Conservation (phyloP, 2,113 vertebrate genomes). For the Stegostoma tigrinum region DNA sequence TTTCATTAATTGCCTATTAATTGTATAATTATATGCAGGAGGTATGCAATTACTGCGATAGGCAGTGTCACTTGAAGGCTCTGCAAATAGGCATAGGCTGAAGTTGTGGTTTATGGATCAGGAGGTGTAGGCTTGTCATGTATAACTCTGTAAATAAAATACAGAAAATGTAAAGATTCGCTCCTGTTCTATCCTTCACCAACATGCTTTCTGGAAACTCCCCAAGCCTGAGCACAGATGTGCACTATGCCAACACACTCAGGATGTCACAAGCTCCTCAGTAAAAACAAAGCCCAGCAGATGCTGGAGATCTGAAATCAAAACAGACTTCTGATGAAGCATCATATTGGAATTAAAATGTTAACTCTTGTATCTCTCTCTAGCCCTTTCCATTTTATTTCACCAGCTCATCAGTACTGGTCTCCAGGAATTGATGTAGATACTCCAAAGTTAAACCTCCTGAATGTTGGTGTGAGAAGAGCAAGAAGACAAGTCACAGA, state of each 20-base stretch:
- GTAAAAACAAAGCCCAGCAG: background rate
- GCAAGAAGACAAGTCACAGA: background rate
- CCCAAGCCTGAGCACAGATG: background rate
- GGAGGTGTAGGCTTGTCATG: background rate
- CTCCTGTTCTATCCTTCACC: background rate
- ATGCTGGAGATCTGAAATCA: no score
- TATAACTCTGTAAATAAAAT: background rate
- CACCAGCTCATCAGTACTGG: no score
- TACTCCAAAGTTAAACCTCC: no score
- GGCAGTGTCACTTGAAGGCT: background rate
- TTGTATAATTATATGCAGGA: background rate
- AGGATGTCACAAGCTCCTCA: background rate
- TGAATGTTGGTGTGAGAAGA: background rate
- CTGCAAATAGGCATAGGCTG: background rate
- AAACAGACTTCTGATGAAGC: no score
- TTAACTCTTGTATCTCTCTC: no score
- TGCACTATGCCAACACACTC: background rate
- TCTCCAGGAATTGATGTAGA: no score
- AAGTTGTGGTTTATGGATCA: background rate
- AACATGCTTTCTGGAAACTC: background rate
- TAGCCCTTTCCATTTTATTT: no score
- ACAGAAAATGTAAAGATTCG: background rate
- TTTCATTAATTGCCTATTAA: background rate
- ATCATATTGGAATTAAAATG: no score
- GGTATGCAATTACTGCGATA: background rate